These are phyloP conservation scores for Agrilus planipennis DNA, from an alignment of 1,140 invertebrate genomes.

Conservation along the genomic window DNA sequence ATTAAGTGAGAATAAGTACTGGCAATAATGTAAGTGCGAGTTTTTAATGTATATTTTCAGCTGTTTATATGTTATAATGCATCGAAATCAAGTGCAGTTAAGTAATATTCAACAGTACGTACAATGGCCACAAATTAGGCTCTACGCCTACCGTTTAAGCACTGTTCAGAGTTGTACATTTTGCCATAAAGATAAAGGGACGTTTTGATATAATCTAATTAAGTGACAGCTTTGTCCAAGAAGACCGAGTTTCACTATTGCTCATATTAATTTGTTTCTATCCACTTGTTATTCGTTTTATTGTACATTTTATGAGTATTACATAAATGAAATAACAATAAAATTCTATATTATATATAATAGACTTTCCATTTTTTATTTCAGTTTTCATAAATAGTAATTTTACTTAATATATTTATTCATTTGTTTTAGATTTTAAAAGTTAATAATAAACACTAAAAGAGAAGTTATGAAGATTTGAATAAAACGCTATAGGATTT, in stretches of 20 bases:
- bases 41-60: constrained; percentile 27
- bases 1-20: constrained; percentile 28
- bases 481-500: no score
- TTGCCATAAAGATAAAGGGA: constrained; percentile 33
- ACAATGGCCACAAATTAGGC: no score
- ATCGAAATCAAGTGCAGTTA: constrained; percentile 32
- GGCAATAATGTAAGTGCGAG: constrained; percentile 30
- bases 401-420: no score
- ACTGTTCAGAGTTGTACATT: constrained; percentile 33
- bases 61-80: constrained; percentile 21
- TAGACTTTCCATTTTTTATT: no score
- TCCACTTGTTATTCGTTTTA: constrained; percentile 36
- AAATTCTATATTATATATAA: constrained; percentile 36
- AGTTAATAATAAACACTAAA: no score
- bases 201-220: constrained; percentile 25
- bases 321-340: constrained; percentile 33
- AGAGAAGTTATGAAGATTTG: no score
- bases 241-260: constrained; percentile 34
- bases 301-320: constrained; percentile 36
- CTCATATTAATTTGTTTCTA: constrained; percentile 36
- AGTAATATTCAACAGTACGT: no score
- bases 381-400: no score
- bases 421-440: no score
- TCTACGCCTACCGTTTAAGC: no score
- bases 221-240: constrained; percentile 30